These are phyloP conservation scores for Drosophila gunungcola DNA, from an alignment of 1,140 invertebrate genomes.

Conservation along the genomic window DNA sequence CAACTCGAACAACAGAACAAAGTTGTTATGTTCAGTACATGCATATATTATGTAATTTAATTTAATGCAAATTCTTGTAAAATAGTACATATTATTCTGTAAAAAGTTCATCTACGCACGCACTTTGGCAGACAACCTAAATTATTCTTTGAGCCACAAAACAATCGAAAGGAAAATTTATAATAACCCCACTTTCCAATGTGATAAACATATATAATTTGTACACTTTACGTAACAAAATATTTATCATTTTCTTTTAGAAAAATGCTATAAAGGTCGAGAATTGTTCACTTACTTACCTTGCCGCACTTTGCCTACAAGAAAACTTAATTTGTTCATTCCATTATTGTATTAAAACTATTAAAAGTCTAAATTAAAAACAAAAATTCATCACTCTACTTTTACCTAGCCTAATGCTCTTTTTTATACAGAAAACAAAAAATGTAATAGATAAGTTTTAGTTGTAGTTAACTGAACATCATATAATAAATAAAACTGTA, in stretches of 20 bases:
- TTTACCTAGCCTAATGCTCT: slow-evolving; percentile 64
- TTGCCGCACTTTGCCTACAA: slow-evolving; percentile 79
- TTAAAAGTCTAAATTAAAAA: slow-evolving; percentile 44
- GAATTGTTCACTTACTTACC: slow-evolving; percentile 46
- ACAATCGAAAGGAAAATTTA: slow-evolving; percentile 60
- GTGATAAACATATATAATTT: slow-evolving; percentile 77
- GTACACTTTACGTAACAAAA: slow-evolving; percentile 64
- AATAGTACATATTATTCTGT: slow-evolving; percentile 64
- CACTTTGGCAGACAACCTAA: slow-evolving; percentile 46
- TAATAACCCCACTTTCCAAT: slow-evolving; percentile 72
- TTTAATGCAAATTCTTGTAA: slow-evolving; percentile 62
- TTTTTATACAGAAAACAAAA: slow-evolving; percentile 37
- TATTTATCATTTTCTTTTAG: slow-evolving; percentile 69
- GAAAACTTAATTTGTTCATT: slow-evolving; percentile 67
- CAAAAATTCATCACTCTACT: slow-evolving; percentile 63
- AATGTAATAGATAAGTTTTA: slow-evolving; percentile 62
- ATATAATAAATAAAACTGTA: slow-evolving; percentile 74
- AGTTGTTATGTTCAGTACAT: slow-evolving; percentile 47
- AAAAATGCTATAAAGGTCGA: slow-evolving; percentile 65
- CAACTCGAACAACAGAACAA: slow-evolving; percentile 35
- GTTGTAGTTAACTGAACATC: slow-evolving; percentile 74
- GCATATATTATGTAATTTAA: slow-evolving; percentile 69
- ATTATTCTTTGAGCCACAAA: slow-evolving; percentile 46
- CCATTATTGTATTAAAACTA: slow-evolving; percentile 63
- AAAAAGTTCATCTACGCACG: slow-evolving; percentile 60